Evolutionary conservation across 2,888 invertebrate species (phyloP), one percentile per base, ranked within the genome.

Genomic region (Drosophila meridionalis): DNA sequence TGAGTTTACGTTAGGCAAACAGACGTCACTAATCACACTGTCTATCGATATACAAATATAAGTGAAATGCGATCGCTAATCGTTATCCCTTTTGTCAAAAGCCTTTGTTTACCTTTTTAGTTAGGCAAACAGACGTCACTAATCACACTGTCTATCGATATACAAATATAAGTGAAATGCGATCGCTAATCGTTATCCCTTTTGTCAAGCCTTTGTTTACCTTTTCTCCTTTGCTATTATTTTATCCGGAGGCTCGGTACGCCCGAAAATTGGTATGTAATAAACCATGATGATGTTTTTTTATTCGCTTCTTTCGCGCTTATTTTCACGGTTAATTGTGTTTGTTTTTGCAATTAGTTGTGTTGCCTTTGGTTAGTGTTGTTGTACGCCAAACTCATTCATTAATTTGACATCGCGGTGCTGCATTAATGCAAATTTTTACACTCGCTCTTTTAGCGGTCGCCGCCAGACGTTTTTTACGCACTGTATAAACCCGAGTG

Each of bases 181-280:
- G 32, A 57, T 73, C 32, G 20, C 42, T 55, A 62, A 26, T n/a
- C 36, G n/a, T 42, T 55, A 55, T 40, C 12, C 61, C 36, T 36
- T 56, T 48, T 26, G 1, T 36, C 9, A 3, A n/a, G 36, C 47
- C 36, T 47, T 43, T n/a, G 11, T 59, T 90, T 92, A 92, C 91
- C 91, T 92, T 74, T 91, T 91, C 65, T 92, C 90, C 62, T 82
- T 82, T 68, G 83, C 83, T 56, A 89, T 71, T 77, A 86, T 84
- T 89, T 92, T 93, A 83, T 93, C 93, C 73, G 93, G 93, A 47
- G 93, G 92, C 32, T 92, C 91, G 40, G 89, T 88, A 47, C 69
- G 73, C 20, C 88, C 89, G 81, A 92, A 92, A 59, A 92, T 90
- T 59, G 92, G 89, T 73, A 92, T 93, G 67, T 91, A 89, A 82